A percentile compares a stretch with the other conserved stretches of the same genome.
phyloP scores from a whole-genome alignment of 2,888 invertebrate genomes.

The Rhimphoctona megacephalus region DNA sequence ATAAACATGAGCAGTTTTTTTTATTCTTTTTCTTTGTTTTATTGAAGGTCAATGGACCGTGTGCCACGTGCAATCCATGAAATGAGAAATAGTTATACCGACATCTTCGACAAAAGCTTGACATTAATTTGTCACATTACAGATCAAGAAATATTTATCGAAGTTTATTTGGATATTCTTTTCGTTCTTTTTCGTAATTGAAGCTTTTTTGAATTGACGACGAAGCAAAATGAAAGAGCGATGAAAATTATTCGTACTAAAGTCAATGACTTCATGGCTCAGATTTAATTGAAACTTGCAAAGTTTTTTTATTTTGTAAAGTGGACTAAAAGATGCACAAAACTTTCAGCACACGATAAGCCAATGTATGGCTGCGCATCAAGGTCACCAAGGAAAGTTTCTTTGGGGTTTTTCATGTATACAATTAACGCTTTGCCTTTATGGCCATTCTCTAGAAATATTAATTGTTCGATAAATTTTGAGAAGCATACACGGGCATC shows the following conservation, averaged over 20 bases:
- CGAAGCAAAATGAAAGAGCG: constrained; percentile 36
- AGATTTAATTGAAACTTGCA: constrained; percentile 78
- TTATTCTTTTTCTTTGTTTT: not conserved
- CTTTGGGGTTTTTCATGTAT: not conserved
- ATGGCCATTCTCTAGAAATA: not conserved
- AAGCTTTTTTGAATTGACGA: not conserved
- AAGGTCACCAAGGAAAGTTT: constrained; percentile 71
- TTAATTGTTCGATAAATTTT: not conserved
- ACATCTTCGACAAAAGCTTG: not conserved
- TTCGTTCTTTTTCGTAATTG: not conserved
- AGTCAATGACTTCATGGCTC: constrained; percentile 80
- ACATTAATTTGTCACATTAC: not conserved
- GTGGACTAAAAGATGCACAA: not conserved
- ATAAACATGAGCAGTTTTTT: not conserved
- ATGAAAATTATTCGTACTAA: constrained; percentile 75
- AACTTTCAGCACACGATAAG: not conserved
- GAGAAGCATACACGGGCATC: not conserved
- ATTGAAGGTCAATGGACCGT: not conserved
- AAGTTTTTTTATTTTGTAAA: not conserved
- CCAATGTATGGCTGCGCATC: constrained; percentile 64
- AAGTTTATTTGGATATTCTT: not conserved
- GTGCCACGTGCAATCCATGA: not conserved
- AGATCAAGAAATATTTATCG: not conserved
- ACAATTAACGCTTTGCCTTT: no score
- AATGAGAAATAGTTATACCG: not conserved